These are phyloP conservation scores for Galleria mellonella DNA, from an alignment of 1,140 invertebrate genomes.

Conservation along the genomic window DNA sequence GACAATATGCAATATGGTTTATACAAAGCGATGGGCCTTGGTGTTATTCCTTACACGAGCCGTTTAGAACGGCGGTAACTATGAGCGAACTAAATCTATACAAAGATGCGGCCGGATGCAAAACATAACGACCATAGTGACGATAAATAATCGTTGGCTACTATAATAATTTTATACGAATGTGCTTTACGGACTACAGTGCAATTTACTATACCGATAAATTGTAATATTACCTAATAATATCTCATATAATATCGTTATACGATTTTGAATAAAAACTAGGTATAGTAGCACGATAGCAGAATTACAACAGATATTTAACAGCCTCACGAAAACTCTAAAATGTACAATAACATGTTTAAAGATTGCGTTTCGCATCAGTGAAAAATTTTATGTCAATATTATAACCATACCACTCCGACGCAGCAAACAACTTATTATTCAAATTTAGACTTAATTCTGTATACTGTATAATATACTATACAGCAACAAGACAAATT, in stretches of 20 bases:
- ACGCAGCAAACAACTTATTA: no score
- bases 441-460: no score
- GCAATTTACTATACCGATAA: slow-evolving; percentile 22
- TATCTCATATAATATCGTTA: slow-evolving; percentile 58
- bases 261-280: slow-evolving; percentile 14
- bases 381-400: no score
- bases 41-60: slow-evolving; percentile 60
- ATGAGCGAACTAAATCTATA: slow-evolving; percentile 30
- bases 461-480: no score
- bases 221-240: slow-evolving; percentile 37
- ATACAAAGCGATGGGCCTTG: slow-evolving; percentile 41
- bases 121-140: slow-evolving; percentile 26
- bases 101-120: slow-evolving; percentile 21
- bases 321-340: no score
- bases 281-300: no score
- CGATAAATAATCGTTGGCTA: slow-evolving; percentile 9
- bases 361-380: no score
- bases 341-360: no score
- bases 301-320: no score
- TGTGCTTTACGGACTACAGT: slow-evolving; percentile 16
- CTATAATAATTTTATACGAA: not conserved
- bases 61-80: slow-evolving; percentile 47
- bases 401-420: no score
- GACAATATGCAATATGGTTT: slow-evolving; percentile 27
- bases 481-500: no score